These are phyloP conservation scores for Ancistrus triradiatus DNA, from an alignment of 2,113 vertebrate species.

Conservation along the genomic window DNA sequence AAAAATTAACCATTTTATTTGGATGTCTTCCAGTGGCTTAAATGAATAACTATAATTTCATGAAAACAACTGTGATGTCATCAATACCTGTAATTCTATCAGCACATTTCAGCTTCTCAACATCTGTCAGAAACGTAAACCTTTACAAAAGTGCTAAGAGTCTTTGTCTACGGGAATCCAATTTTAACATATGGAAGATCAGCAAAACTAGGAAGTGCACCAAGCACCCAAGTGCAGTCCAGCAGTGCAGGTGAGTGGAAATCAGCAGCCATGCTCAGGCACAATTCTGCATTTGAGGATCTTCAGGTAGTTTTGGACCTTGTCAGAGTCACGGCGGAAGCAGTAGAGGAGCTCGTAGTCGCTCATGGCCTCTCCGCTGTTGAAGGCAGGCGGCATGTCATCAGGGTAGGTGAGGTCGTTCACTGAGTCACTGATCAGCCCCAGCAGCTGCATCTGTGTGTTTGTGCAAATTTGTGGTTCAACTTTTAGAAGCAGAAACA, in stretches of 20 bases:
- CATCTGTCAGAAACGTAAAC: too few relatives aligned
- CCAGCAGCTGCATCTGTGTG: slow-evolving; percentile 74
- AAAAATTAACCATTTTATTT: too few relatives aligned
- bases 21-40: too few relatives aligned
- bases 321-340: slow-evolving; percentile 78
- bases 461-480: not conserved
- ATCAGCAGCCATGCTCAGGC: slow-evolving; percentile 63
- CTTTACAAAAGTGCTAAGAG: too few relatives aligned
- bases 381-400: slow-evolving; percentile 40
- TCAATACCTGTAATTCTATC: too few relatives aligned
- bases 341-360: slow-evolving; percentile 77
- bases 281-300: slow-evolving; percentile 78
- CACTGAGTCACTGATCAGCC: slow-evolving; percentile 71
- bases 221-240: slow-evolving; percentile 12
- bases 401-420: slow-evolving; percentile 59
- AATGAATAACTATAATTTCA: too few relatives aligned
- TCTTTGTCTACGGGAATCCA: too few relatives aligned
- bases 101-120: too few relatives aligned
- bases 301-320: slow-evolving; percentile 81
- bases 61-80: too few relatives aligned
- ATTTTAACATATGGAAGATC: not conserved
- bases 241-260: not conserved
- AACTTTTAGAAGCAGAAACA: too few relatives aligned
- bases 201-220: not conserved
- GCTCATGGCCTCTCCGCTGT: slow-evolving; percentile 65